These are phyloP conservation scores for Alethe diademata DNA, from an alignment of 2,113 vertebrate species.

Conservation along the genomic window DNA sequence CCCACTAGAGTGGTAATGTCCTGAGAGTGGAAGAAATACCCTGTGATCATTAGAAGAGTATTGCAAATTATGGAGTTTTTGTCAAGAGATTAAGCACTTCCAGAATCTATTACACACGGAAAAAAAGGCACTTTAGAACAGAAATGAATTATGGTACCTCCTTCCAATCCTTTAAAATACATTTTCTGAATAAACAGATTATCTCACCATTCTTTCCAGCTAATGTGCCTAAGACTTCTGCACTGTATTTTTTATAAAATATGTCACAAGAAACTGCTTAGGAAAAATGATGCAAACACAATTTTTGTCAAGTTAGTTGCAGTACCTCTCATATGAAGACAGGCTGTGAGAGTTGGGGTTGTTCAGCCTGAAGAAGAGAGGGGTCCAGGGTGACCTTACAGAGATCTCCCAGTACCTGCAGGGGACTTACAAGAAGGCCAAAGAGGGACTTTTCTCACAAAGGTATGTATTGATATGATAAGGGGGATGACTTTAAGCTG, in stretches of 20 bases:
- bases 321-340: not conserved
- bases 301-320: not conserved
- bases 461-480: not conserved
- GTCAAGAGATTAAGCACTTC: slow-evolving; percentile 50
- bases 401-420: not conserved
- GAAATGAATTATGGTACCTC: not conserved
- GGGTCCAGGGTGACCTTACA: not conserved
- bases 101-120: slow-evolving; percentile 18
- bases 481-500: not conserved
- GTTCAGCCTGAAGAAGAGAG: not conserved
- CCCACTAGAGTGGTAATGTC: slow-evolving; percentile 45
- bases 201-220: not conserved
- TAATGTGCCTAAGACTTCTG: not conserved
- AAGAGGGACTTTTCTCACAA: not conserved
- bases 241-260: not conserved
- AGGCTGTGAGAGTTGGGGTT: not conserved
- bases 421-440: not conserved
- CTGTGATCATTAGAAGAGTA: slow-evolving; percentile 31
- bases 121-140: not conserved
- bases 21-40: slow-evolving; percentile 44
- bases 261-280: not conserved
- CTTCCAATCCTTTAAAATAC: not conserved
- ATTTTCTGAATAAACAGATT: slow-evolving; percentile 10
- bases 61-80: slow-evolving; percentile 47
- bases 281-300: not conserved